These are phyloP conservation scores for Palythoa grandiflora DNA, from an alignment of 92 coral and sea anemone species.

Conservation along the genomic window DNA sequence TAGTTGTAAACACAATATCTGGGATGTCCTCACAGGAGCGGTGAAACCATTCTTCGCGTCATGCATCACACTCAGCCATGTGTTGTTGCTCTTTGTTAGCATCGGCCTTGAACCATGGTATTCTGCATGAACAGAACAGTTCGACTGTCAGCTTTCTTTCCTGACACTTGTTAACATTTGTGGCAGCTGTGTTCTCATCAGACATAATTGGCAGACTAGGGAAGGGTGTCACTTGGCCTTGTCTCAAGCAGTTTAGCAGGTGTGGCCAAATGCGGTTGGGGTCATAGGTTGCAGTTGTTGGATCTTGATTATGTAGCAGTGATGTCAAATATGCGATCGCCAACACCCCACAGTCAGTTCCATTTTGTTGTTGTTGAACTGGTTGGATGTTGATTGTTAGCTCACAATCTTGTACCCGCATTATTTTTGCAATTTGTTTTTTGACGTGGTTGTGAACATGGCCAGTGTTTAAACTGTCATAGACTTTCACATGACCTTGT, in stretches of 20 bases:
- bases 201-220: not conserved
- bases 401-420: not conserved
- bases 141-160: not conserved
- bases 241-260: not conserved
- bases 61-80: slow-evolving; percentile 6
- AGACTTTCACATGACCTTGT: not conserved
- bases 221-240: not conserved
- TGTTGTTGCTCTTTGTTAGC: not conserved
- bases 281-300: not conserved
- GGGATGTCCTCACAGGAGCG: not conserved
- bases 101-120: slow-evolving; percentile 8
- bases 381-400: not conserved
- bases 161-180: not conserved
- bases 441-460: not conserved
- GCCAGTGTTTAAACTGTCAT: not conserved
- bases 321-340: not conserved
- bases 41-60: slow-evolving; percentile 19
- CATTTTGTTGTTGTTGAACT: not conserved
- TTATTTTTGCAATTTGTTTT: not conserved
- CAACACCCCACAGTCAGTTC: not conserved
- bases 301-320: not conserved
- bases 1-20: not conserved
- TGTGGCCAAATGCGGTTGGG: not conserved
- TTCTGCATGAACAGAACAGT: slow-evolving; percentile 17
- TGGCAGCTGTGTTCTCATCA: not conserved